phyloP scores from a whole-genome alignment of 2,888 invertebrate species.

The Leptogaster cylindrica region DNA sequence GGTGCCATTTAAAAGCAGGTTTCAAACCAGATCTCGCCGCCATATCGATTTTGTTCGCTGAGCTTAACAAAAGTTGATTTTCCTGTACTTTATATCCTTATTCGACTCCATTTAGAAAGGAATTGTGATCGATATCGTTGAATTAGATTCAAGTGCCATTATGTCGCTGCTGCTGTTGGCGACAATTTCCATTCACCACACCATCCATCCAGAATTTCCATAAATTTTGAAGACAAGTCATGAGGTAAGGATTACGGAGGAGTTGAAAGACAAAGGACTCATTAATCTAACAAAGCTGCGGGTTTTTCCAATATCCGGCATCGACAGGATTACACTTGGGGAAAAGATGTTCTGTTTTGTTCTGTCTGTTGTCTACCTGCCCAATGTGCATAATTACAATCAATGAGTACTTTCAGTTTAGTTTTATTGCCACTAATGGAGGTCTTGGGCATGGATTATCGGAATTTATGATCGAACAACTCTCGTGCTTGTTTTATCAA shows the following conservation, averaged over 20 bases:
- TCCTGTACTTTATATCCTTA: conserved; percentile 5
- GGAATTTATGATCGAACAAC: too few species aligned
- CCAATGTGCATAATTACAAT: conserved; percentile 11
- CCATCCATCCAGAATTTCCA: too few species aligned
- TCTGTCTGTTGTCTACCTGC: conserved; percentile 12
- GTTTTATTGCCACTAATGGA: conserved; percentile 10
- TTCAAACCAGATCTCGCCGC: not conserved
- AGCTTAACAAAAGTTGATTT: not conserved
- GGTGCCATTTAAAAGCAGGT: not conserved
- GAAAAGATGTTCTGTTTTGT: not conserved
- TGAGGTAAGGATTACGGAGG: not conserved
- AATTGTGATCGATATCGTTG: too few species aligned
- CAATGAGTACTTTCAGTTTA: not conserved
- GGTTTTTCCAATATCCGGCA: conserved; percentile 37
- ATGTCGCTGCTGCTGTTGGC: too few species aligned
- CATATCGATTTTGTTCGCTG: not conserved
- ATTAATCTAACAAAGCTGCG: conserved; percentile 20
- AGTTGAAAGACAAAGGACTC: not conserved
- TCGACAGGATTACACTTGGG: conserved; percentile 7
- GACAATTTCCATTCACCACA: too few species aligned
- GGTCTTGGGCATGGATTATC: conserved; percentile 7
- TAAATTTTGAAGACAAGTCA: not conserved
- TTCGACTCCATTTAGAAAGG: conserved; percentile 3
- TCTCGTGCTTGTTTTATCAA: too few species aligned
- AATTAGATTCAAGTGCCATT: too few species aligned